Evolutionary conservation across 2,797 vertebrate genomes (phyloP).

Genomic region (Anisognathus igniventris): DNA sequence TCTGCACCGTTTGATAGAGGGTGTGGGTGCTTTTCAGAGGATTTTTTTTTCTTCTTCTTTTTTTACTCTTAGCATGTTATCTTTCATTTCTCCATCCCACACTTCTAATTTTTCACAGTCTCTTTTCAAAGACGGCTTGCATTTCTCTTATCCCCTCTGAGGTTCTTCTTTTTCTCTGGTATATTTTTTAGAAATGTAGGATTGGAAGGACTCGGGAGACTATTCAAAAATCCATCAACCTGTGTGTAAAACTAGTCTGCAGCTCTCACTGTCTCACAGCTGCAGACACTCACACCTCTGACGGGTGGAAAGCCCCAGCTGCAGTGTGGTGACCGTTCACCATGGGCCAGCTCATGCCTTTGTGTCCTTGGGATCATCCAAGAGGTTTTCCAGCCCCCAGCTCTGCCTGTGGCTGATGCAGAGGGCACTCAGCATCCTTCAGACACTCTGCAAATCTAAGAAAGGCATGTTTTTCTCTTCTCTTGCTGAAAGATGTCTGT

Average conservation of each 20-base stretch:
- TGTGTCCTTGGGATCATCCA: neutral
- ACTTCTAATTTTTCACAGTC: neutral
- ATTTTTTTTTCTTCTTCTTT: neutral
- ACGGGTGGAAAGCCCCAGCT: neutral
- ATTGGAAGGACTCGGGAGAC: neutral
- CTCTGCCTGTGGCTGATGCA: neutral
- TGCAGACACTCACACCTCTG: neutral
- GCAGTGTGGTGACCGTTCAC: neutral
- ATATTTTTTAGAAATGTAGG: neutral
- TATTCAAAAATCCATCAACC: neutral
- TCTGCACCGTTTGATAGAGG: neutral
- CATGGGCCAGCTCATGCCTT: neutral
- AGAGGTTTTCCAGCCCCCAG: neutral
- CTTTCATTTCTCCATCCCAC: conserved; percentile 18
- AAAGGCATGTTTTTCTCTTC: neutral
- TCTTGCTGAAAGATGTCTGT: neutral
- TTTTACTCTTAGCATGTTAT: neutral
- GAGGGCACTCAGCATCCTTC: neutral
- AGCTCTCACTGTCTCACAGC: neutral
- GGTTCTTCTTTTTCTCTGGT: neutral
- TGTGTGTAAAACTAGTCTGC: neutral
- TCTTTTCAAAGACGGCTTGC: neutral
- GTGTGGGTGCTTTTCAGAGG: neutral
- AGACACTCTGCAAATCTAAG: neutral
- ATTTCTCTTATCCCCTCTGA: neutral